These are phyloP conservation scores for Neodiprion pinetum DNA, from an alignment of 1,140 invertebrate genomes.

Conservation along the genomic window DNA sequence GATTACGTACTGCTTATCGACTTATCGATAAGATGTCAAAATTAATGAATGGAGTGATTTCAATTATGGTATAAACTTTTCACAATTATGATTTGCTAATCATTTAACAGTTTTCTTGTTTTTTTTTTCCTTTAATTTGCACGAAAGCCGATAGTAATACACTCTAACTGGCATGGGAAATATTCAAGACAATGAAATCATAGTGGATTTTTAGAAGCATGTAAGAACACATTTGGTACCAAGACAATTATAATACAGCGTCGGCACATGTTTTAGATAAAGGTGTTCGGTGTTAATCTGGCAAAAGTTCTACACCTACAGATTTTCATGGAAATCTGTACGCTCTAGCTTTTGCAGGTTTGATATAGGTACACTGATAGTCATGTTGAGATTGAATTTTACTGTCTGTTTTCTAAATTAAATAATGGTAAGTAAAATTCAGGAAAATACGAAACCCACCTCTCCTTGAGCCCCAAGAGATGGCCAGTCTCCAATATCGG, in stretches of 20 bases:
- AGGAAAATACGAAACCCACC: conserved; percentile 38
- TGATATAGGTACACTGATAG: neutral
- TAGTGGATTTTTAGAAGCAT: neutral
- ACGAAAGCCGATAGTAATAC: too few species aligned
- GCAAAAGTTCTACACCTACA: conserved; percentile 54
- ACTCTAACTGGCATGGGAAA: too few species aligned
- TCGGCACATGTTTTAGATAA: neutral
- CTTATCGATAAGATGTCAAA: too few species aligned
- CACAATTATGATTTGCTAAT: too few species aligned
- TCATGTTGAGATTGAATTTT: neutral
- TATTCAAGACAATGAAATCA: too few species aligned
- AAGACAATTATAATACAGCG: neutral
- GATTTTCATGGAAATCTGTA: conserved; percentile 27
- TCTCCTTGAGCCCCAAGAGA: conserved; percentile 70
- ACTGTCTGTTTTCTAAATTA: neutral
- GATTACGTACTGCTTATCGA: too few species aligned
- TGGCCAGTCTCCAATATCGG: conserved; percentile 81
- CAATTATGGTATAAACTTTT: too few species aligned
- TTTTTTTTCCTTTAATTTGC: too few species aligned
- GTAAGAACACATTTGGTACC: neutral
- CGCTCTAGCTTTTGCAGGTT: conserved; percentile 53
- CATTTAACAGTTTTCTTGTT: too few species aligned
- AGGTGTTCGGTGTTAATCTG: conserved; percentile 29
- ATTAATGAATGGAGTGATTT: too few species aligned
- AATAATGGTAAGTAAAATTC: neutral